These are phyloP conservation scores for Typhlichthys eigenmanni DNA, from an alignment of 2,797 vertebrate genomes.

Conservation along the genomic window DNA sequence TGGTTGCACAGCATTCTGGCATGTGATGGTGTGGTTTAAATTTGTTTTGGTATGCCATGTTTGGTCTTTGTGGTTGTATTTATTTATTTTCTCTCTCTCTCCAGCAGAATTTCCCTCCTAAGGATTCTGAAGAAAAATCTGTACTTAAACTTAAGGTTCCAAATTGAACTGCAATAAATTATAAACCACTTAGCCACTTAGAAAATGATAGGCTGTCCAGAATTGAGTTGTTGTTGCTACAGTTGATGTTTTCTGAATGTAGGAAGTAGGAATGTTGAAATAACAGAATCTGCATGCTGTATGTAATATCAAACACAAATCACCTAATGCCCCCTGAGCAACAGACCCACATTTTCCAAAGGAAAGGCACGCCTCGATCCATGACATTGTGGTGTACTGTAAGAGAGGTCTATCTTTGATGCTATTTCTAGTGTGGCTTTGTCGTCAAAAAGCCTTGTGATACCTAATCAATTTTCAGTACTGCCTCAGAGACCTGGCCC, in stretches of 20 bases:
- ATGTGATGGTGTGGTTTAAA: neutral
- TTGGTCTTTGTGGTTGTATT: slow-evolving; percentile 9
- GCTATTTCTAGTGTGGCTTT: slow-evolving; percentile 50
- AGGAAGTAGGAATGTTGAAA: slow-evolving; percentile 32
- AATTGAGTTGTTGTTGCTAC: slow-evolving; percentile 34
- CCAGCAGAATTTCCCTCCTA: slow-evolving; percentile 10
- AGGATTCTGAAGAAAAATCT: slow-evolving; percentile 39
- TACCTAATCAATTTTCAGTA: slow-evolving; percentile 43
- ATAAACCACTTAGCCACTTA: slow-evolving; percentile 49
- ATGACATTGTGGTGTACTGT: slow-evolving; percentile 41
- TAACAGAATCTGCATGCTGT: slow-evolving; percentile 32
- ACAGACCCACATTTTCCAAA: slow-evolving; percentile 39
- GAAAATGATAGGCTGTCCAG: slow-evolving; percentile 50
- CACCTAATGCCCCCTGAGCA: slow-evolving; percentile 31
- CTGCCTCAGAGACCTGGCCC: slow-evolving; percentile 26
- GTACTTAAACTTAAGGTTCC: slow-evolving; percentile 32
- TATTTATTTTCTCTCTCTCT: neutral
- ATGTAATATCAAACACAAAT: slow-evolving; percentile 36
- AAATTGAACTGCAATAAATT: slow-evolving; percentile 54
- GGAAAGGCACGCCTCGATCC: slow-evolving; percentile 57
- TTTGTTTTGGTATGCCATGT: slow-evolving; percentile 20
- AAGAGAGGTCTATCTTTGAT: slow-evolving; percentile 58
- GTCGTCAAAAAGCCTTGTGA: slow-evolving; percentile 67
- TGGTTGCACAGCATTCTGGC: slow-evolving; percentile 15
- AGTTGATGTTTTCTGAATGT: slow-evolving; percentile 46